phyloP scores from a whole-genome alignment of 2,113 vertebrate species.

The Anhinga anhinga region DNA sequence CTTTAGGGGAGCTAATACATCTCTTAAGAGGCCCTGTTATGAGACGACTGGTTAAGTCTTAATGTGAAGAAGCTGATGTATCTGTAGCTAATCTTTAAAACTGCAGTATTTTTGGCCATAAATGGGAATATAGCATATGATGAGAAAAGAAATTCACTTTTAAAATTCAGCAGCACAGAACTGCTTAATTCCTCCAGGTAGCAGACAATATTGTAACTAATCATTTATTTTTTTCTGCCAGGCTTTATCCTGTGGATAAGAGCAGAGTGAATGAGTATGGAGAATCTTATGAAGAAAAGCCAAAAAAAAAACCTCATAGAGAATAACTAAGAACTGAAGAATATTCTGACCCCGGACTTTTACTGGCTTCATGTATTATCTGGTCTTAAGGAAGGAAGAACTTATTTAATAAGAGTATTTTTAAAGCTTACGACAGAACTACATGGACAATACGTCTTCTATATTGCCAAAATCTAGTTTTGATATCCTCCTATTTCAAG shows the following conservation, averaged over 20 bases:
- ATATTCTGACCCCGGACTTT: constrained; percentile 9
- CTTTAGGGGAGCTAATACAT: not conserved
- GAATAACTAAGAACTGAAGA: constrained; percentile 71
- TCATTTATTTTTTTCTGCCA: constrained; percentile 8
- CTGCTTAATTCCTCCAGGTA: not conserved
- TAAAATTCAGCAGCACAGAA: not conserved
- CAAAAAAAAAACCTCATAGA: constrained; percentile 79
- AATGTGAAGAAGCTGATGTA: not conserved
- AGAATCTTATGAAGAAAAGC: constrained; percentile 85
- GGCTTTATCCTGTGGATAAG: constrained; percentile 89
- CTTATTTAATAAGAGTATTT: constrained; percentile 64
- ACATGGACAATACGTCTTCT: constrained; percentile 59
- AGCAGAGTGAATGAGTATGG: constrained; percentile 87
- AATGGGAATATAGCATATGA: not conserved
- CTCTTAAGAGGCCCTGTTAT: not conserved
- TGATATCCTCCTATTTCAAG: constrained; percentile 33
- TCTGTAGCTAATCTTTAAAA: not conserved
- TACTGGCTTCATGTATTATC: constrained; percentile 37
- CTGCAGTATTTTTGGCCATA: not conserved
- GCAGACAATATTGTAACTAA: not conserved
- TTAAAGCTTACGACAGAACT: constrained; percentile 52
- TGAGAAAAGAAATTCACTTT: not conserved
- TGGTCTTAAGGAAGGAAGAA: constrained; percentile 53
- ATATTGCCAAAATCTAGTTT: constrained; percentile 77
- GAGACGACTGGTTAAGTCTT: not conserved